A percentile compares a stretch with the other conserved stretches of the same genome.
Conservation (phyloP, 2,797 vertebrate genomes). For the Enteromius viviparus region DNA sequence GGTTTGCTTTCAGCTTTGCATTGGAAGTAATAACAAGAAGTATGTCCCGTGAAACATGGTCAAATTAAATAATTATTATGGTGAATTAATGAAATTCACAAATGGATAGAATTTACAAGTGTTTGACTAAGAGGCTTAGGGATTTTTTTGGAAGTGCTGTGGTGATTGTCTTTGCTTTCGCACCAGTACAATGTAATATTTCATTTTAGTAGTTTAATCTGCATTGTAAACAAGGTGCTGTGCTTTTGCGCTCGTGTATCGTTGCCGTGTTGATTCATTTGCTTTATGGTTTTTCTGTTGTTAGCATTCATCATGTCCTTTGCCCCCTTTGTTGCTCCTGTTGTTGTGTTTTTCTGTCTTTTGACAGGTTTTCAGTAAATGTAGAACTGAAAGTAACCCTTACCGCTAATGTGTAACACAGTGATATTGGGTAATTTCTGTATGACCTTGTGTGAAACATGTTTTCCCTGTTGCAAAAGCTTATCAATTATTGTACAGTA, state of each 20-base stretch:
- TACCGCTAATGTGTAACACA: background rate
- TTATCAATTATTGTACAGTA: background rate
- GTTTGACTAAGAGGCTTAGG: background rate
- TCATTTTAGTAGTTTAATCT: background rate
- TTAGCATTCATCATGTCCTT: conserved; percentile 25
- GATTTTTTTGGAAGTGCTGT: conserved; percentile 10
- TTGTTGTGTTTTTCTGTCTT: conserved; percentile 35
- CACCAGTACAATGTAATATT: background rate
- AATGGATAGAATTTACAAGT: conserved; percentile 16
- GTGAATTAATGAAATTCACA: conserved; percentile 3
- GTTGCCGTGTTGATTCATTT: conserved; percentile 29
- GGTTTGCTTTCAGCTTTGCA: background rate
- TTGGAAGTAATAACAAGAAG: background rate
- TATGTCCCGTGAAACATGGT: background rate
- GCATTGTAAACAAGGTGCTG: background rate
- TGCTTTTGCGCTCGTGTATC: conserved; percentile 3
- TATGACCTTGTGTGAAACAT: conserved; percentile 2
- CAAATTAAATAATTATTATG: conserved; percentile 1
- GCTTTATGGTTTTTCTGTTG: conserved; percentile 7
- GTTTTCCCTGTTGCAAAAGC: background rate
- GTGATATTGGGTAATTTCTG: background rate
- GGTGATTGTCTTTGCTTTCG: conserved; percentile 32
- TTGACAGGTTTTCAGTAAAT: conserved; percentile 4
- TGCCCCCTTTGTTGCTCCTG: conserved; percentile 27
- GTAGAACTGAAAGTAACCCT: background rate